Conservation (phyloP, 2,888 invertebrate genomes). For the Protophormia terraenovae region DNA sequence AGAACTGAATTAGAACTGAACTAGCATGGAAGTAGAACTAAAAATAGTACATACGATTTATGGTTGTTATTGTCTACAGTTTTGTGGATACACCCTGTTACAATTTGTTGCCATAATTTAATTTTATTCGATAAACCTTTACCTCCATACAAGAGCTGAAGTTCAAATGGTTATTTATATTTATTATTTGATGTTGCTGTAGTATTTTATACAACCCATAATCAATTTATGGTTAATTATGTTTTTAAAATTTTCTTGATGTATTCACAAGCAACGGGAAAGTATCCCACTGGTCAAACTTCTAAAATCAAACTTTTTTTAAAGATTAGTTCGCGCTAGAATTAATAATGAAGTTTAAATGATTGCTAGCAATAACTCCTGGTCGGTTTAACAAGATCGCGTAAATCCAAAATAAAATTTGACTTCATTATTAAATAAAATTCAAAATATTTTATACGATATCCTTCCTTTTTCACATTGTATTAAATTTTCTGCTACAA, state of each 20-base stretch:
- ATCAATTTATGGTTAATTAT: constrained; percentile 70
- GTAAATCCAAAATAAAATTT: too few species aligned
- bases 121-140: constrained; percentile 25
- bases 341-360: too few species aligned
- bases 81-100: not conserved
- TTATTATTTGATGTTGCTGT: constrained; percentile 54
- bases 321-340: too few species aligned
- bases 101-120: constrained; percentile 8
- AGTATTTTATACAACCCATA: constrained; percentile 62
- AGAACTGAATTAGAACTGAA: too few species aligned
- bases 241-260: not conserved
- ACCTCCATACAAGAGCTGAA: not conserved
- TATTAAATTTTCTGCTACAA: not conserved
- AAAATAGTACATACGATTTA: not conserved
- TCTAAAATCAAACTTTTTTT: too few species aligned
- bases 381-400: too few species aligned
- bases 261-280: not conserved
- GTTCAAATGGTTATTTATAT: constrained; percentile 11
- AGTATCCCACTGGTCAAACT: too few species aligned
- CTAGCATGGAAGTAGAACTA: too few species aligned
- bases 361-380: too few species aligned
- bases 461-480: not conserved
- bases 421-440: too few species aligned
- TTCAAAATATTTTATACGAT: not conserved
- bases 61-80: not conserved